Conservation (phyloP, 2,113 vertebrate genomes). For the Hydropotes inermis region DNA sequence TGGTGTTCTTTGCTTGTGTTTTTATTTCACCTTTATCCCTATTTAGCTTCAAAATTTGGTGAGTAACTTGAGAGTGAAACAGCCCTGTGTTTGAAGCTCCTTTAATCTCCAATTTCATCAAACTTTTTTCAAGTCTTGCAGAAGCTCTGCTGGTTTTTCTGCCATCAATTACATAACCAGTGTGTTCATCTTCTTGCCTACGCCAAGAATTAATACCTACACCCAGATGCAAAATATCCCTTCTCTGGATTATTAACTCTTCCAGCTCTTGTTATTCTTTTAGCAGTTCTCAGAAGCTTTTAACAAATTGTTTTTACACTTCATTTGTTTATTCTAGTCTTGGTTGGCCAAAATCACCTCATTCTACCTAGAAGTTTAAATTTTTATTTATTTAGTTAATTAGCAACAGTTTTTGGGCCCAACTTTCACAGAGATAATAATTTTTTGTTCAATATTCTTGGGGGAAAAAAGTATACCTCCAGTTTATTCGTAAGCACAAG, state of each 20-base stretch:
- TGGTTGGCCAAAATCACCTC: not conserved
- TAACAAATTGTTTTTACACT: slow-evolving; percentile 11
- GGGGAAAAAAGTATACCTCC: not conserved
- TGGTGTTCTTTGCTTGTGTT: not conserved
- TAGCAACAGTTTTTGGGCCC: not conserved
- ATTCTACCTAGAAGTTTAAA: not conserved
- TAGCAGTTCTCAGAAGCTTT: not conserved
- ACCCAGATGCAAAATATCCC: not conserved
- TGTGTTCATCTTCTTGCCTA: not conserved
- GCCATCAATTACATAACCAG: not conserved
- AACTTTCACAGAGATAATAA: not conserved
- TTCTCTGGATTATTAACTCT: not conserved
- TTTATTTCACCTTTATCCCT: not conserved
- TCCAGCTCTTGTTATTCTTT: not conserved
- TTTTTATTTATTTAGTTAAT: not conserved
- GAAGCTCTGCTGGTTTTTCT: not conserved
- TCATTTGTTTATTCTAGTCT: not conserved
- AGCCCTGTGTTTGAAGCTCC: not conserved
- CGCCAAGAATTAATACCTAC: not conserved
- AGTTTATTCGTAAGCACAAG: not conserved
- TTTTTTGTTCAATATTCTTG: not conserved
- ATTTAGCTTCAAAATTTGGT: not conserved
- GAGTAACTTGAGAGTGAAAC: not conserved
- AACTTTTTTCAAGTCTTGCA: not conserved
- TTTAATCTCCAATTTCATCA: not conserved